phyloP scores from a whole-genome alignment of 2,888 invertebrate genomes.

The Lacanobia oleracea region DNA sequence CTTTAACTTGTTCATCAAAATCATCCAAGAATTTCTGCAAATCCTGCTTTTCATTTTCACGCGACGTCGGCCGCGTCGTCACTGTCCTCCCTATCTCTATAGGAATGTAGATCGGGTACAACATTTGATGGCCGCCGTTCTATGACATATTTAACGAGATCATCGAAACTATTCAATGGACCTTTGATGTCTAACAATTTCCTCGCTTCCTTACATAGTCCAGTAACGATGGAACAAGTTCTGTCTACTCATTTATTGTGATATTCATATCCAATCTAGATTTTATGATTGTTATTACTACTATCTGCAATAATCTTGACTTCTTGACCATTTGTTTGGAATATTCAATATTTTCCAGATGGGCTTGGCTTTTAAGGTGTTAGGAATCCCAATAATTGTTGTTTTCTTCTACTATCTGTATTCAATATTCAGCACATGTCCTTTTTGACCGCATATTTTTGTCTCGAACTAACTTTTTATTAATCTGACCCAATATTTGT shows the following conservation, averaged over 20 bases:
- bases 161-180: slow-evolving; percentile 26
- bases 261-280: slow-evolving; percentile 34
- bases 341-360: slow-evolving; percentile 14
- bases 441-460: neutral
- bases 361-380: slow-evolving; percentile 6
- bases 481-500: neutral
- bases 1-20: neutral
- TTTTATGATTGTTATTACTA: slow-evolving; percentile 30
- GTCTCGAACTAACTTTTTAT: no score
- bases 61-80: neutral
- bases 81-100: slow-evolving; percentile 21
- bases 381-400: slow-evolving; percentile 10
- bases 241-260: slow-evolving; percentile 34
- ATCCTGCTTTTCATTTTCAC: accelerated
- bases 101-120: slow-evolving; percentile 12
- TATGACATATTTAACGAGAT: slow-evolving; percentile 40
- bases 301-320: slow-evolving; percentile 15
- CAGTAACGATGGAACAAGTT: slow-evolving; percentile 40
- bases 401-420: slow-evolving; percentile 1
- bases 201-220: slow-evolving; percentile 53
- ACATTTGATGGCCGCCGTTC: slow-evolving; percentile 37
- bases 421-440: neutral
- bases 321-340: slow-evolving; percentile 10
- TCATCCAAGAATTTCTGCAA: neutral
- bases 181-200: slow-evolving; percentile 47